These are phyloP conservation scores for Sebastes oblongus DNA, from an alignment of 2,797 vertebrate species.

Conservation along the genomic window DNA sequence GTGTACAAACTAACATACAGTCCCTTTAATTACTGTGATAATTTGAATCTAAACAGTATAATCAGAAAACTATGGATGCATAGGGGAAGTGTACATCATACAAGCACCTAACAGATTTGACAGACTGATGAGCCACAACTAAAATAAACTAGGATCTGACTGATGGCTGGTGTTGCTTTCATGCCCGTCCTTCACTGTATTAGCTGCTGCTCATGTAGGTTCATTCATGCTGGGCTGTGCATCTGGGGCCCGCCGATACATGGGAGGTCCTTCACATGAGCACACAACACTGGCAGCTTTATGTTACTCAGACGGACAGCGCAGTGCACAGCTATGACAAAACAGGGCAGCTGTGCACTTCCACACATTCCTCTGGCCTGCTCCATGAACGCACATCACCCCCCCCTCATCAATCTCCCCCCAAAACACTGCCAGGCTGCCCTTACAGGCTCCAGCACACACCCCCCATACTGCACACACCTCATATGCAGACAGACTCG, in stretches of 20 bases:
- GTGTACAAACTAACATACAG: no score
- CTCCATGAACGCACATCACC: slow-evolving; percentile 51
- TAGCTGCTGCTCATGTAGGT: slow-evolving; percentile 17
- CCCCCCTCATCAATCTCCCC: neutral
- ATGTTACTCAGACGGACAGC: slow-evolving; percentile 69
- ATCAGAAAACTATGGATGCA: no score
- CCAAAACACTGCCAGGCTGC: slow-evolving; percentile 47
- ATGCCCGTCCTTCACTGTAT: neutral
- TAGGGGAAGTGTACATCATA: neutral
- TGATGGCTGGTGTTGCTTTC: slow-evolving; percentile 20
- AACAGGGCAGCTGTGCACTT: slow-evolving; percentile 80
- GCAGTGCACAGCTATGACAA: slow-evolving; percentile 69
- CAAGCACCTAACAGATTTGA: neutral
- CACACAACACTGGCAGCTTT: slow-evolving; percentile 72
- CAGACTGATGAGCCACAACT: slow-evolving; percentile 5
- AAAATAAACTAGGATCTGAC: slow-evolving; percentile 21
- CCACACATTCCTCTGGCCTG: slow-evolving; percentile 75
- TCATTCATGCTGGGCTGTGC: slow-evolving; percentile 46
- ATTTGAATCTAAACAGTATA: neutral
- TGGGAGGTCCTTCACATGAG: slow-evolving; percentile 68
- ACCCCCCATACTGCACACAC: neutral
- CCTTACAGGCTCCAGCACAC: slow-evolving; percentile 47
- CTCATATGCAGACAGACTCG: slow-evolving; percentile 23
- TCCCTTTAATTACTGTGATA: neutral
- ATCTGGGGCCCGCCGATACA: slow-evolving; percentile 37